Conservation (phyloP, 2,113 vertebrate genomes). For the Tamias sibiricus region DNA sequence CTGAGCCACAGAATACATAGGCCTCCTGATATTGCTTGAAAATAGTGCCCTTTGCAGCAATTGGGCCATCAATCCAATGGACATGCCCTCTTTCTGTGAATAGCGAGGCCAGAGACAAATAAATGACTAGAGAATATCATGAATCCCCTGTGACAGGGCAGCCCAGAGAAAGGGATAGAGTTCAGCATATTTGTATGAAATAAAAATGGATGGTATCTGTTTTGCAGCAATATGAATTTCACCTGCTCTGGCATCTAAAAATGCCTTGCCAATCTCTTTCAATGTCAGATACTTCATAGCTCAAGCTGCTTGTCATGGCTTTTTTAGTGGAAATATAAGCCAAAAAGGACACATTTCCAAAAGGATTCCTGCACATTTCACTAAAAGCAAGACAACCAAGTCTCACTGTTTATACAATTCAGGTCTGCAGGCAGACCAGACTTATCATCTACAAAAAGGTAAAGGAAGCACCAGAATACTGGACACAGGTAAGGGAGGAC, state of each 20-base stretch:
- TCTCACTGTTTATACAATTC: not conserved
- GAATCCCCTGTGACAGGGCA: conserved; percentile 83
- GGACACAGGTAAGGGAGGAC: not conserved
- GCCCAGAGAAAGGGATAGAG: conserved; percentile 80
- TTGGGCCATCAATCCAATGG: conserved; percentile 83
- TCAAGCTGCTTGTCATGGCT: not conserved
- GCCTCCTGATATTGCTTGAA: conserved; percentile 81
- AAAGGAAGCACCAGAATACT: not conserved
- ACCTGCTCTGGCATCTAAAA: conserved; percentile 41
- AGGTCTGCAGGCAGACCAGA: not conserved
- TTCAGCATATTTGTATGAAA: conserved; percentile 84
- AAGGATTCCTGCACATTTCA: not conserved
- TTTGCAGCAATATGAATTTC: conserved; percentile 27
- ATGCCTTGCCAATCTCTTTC: not conserved
- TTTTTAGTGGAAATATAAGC: not conserved
- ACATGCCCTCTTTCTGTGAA: conserved; percentile 80
- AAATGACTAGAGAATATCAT: conserved; percentile 83
- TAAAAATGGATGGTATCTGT: conserved; percentile 79
- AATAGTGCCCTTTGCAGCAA: conserved; percentile 81
- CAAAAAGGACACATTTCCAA: not conserved
- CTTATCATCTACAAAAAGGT: not conserved
- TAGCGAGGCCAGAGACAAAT: conserved; percentile 81
- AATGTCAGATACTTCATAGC: not conserved
- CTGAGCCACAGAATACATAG: conserved; percentile 59
- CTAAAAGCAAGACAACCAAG: not conserved